A percentile compares a stretch with the other conserved stretches of the same genome.
Conservation (phyloP, 2,113 vertebrate genomes). For the Uria aalge region DNA sequence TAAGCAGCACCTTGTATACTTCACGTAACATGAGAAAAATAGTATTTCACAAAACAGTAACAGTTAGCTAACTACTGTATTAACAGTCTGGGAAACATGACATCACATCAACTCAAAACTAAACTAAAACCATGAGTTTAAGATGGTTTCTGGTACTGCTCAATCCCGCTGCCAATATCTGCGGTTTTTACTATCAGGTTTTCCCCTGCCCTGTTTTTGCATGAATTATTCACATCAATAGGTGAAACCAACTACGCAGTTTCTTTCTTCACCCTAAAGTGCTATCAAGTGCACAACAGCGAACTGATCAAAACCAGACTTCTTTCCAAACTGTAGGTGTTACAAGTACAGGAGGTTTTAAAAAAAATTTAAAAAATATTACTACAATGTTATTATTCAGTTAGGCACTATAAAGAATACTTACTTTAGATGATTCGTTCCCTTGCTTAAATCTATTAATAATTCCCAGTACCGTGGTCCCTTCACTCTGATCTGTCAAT, state of each 20-base stretch:
- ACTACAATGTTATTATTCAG: neutral
- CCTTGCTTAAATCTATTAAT: slow-evolving; percentile 90
- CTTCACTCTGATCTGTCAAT: slow-evolving; percentile 91
- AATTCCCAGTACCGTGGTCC: slow-evolving; percentile 98
- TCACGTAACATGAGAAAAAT: neutral
- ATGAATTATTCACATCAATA: slow-evolving; percentile 50
- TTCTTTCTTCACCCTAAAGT: slow-evolving; percentile 18
- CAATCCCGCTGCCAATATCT: neutral
- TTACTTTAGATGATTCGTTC: slow-evolving; percentile 89
- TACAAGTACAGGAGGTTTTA: neutral
- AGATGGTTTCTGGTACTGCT: slow-evolving; percentile 18
- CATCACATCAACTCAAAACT: slow-evolving; percentile 33
- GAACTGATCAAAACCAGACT: neutral
- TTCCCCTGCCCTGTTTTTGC: slow-evolving; percentile 52
- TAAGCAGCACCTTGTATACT: neutral
- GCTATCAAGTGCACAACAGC: slow-evolving; percentile 8
- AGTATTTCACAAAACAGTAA: neutral
- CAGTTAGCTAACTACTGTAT: neutral
- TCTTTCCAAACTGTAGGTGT: neutral
- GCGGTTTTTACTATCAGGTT: slow-evolving; percentile 52
- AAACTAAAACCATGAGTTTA: slow-evolving; percentile 34
- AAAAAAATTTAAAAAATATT: neutral
- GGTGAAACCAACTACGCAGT: slow-evolving; percentile 50
- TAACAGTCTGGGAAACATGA: slow-evolving; percentile 48
- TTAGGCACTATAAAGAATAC: slow-evolving; percentile 46